These are phyloP conservation scores for Pycnonotus jocosus DNA, from an alignment of 2,113 vertebrate species.

Conservation along the genomic window DNA sequence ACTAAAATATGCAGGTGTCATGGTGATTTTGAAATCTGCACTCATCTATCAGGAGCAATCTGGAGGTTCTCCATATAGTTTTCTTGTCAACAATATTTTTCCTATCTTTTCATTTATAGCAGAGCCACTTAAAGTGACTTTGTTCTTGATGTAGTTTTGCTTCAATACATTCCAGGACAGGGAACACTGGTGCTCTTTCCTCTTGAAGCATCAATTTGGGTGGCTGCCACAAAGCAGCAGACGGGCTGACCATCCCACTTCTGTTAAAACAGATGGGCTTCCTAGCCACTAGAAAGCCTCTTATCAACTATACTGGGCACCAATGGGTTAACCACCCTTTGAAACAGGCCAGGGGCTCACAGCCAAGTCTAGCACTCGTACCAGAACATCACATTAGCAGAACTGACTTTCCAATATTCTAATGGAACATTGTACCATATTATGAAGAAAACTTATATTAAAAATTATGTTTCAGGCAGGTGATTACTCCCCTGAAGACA, in stretches of 20 bases:
- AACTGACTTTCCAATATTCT: constrained; percentile 1
- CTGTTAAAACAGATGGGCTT: neutral
- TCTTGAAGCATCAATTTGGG: neutral
- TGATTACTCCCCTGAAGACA: constrained; percentile 43
- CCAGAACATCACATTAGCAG: neutral
- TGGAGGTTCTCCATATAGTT: neutral
- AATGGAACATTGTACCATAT: neutral
- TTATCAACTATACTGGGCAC: neutral
- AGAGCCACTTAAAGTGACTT: neutral
- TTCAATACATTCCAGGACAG: neutral
- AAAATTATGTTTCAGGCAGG: constrained; percentile 55
- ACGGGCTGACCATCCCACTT: neutral
- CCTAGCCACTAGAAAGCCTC: neutral
- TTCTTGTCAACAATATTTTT: neutral
- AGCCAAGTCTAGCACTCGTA: neutral
- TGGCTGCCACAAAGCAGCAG: neutral
- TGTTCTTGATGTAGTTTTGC: neutral
- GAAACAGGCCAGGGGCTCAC: neutral
- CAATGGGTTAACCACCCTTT: neutral
- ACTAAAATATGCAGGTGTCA: neutral
- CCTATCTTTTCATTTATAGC: neutral
- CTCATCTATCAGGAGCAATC: neutral
- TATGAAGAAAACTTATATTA: constrained; percentile 28
- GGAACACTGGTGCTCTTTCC: neutral
- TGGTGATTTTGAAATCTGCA: neutral